Evolutionary conservation across 2,888 invertebrate genomes (phyloP).

Genomic region (Subacronicta megacephala): DNA sequence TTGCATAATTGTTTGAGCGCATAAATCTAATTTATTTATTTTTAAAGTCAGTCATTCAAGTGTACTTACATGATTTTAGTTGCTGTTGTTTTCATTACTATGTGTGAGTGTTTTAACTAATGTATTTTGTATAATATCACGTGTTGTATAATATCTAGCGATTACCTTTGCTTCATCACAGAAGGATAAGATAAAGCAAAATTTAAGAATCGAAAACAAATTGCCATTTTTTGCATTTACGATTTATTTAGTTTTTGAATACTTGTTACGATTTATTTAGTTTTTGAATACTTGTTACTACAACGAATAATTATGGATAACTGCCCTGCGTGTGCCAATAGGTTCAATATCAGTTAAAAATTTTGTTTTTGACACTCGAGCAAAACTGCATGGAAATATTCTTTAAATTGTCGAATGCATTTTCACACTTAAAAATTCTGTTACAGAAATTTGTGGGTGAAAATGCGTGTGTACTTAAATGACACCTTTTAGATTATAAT

Average conservation of each 20-base stretch:
- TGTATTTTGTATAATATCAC: slow-evolving; percentile 64
- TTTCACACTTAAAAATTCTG: slow-evolving; percentile 14
- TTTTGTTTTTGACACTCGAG: slow-evolving; percentile 26
- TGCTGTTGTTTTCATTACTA: slow-evolving; percentile 69
- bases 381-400: slow-evolving; percentile 34
- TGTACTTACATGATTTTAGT: slow-evolving; percentile 74
- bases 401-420: slow-evolving; percentile 27
- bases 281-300: slow-evolving; percentile 75
- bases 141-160: slow-evolving; percentile 65
- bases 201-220: slow-evolving; percentile 76
- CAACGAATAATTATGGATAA: slow-evolving; percentile 73
- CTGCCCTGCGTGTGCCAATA: slow-evolving; percentile 79
- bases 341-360: slow-evolving; percentile 42
- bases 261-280: slow-evolving; percentile 76
- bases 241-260: slow-evolving; percentile 77
- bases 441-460: slow-evolving; percentile 57
- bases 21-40: slow-evolving; percentile 79
- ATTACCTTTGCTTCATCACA: slow-evolving; percentile 68
- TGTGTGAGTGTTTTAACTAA: slow-evolving; percentile 75
- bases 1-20: slow-evolving; percentile 81
- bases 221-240: slow-evolving; percentile 89
- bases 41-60: slow-evolving; percentile 66
- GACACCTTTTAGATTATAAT: slow-evolving; percentile 28
- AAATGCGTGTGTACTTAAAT: slow-evolving; percentile 75
- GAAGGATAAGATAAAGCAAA: slow-evolving; percentile 63